Base-by-base conservation (phyloP, 35 echinoderm and acorn worm genomes). In the Apostichopus japonicus region DNA sequence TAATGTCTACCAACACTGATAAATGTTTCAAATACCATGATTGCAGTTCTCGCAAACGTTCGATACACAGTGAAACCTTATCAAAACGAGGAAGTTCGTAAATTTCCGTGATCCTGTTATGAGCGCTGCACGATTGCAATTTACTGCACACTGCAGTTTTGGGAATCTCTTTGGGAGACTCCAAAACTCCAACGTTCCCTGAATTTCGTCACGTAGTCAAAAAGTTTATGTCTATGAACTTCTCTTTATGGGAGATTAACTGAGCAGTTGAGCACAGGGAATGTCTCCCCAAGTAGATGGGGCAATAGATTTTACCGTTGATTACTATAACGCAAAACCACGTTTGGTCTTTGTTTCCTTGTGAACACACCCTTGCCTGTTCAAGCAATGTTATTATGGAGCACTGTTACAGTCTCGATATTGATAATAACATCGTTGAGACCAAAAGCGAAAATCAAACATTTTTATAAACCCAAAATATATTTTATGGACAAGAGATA, bases 171-270 rank as follows among this genome's bases (percentile, higher is more conserved):
- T 23, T 19, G 21, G 17, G 21, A 75, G 71, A 75, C 71, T 75
- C 71, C 71, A 75, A 75, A 75, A 75, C n/a, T 75, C 71, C 11
- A 75, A 75, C 22, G 71, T 75, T 75, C 71, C 7, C 71, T 75
- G 71, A 75, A 75, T 75, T 75, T 75, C 71, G 71, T 75, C 71
- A 75, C 71, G 71, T 75, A 75, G 71, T 75, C 71, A 19, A 61
- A 75, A 75, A 75, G 71, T 75, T 75, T 75, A 19, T 21, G 21
- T 75, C 71, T 75, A 19, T 75, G 71, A 75, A 75, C 71, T 75
- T 75, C 71, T 75, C 71, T n/a, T 61, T 7, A 7, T 1, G 71
- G 21, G 71, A 75, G 17, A 75, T 75, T 75, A 19, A n/a, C 71
- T 23, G 21, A 75, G 17, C 71, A 75, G 13, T 75, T 19, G 13